A percentile compares a stretch with the other conserved stretches of the same genome.
These are phyloP conservation scores for Eurystomus gularis DNA, from an alignment of 2,113 vertebrate species.

Conservation along the genomic window DNA sequence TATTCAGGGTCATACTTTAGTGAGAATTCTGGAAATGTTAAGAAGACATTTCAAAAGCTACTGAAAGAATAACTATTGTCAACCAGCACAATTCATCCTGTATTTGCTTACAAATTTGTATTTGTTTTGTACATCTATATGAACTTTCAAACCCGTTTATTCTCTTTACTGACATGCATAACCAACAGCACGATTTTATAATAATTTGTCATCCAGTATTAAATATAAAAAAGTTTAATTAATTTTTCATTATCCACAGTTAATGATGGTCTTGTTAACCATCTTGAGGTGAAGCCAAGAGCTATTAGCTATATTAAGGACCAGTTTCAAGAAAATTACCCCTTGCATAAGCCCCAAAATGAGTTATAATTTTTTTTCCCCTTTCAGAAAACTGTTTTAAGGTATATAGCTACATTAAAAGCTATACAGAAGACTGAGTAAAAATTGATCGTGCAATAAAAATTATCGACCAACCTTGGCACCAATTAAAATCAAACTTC, in stretches of 20 bases:
- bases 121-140: neutral
- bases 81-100: neutral
- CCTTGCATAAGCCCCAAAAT: neutral
- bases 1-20: neutral
- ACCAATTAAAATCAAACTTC: neutral
- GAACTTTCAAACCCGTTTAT: neutral
- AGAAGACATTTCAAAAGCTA: neutral
- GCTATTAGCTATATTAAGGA: constrained; percentile 28
- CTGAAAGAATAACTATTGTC: neutral
- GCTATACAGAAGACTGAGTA: neutral
- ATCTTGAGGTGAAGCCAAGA: constrained; percentile 42
- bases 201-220: constrained; percentile 31
- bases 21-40: neutral
- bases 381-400: neutral
- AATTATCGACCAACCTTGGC: neutral
- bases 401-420: neutral
- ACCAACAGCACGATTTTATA: constrained; percentile 25
- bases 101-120: neutral
- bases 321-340: neutral
- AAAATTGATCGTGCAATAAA: neutral
- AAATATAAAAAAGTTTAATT: constrained; percentile 40
- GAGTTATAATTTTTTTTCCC: neutral
- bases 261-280: constrained; percentile 49
- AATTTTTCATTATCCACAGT: constrained; percentile 47
- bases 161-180: neutral